Conservation (phyloP, 2,113 vertebrate genomes). For the Mystacornis crossleyi region DNA sequence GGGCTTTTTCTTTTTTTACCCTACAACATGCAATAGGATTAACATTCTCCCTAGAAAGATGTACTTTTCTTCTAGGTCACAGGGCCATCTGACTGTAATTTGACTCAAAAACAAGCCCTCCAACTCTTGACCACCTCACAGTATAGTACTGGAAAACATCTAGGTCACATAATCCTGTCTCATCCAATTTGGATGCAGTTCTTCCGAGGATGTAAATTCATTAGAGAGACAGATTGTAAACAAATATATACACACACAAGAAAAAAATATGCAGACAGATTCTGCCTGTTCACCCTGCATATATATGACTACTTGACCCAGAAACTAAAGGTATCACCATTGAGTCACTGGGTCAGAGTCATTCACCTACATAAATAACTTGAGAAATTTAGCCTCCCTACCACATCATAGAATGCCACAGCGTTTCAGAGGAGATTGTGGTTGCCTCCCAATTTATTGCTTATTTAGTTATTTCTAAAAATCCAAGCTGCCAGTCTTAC, state of each 20-base stretch:
- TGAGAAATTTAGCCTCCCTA: neutral
- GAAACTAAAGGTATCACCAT: constrained; percentile 14
- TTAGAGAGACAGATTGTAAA: constrained; percentile 44
- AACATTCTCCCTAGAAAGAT: neutral
- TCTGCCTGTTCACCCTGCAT: constrained; percentile 13
- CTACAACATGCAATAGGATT: neutral
- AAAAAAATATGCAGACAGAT: neutral
- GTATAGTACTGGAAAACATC: neutral
- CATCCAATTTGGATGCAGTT: neutral
- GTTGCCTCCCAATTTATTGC: neutral
- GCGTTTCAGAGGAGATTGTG: neutral
- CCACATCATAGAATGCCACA: neutral
- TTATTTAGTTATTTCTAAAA: neutral
- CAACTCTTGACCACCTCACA: neutral
- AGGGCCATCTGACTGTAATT: neutral
- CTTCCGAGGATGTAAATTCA: constrained; percentile 42
- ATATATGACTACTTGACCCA: constrained; percentile 40
- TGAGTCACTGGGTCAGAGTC: constrained; percentile 14
- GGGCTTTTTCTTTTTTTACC: neutral
- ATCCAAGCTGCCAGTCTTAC: neutral
- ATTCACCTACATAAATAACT: neutral
- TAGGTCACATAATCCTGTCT: constrained; percentile 23
- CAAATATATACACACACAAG: neutral
- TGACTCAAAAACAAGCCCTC: neutral
- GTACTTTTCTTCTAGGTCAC: neutral